Evolutionary conservation across 64 coral and sea anemone genomes (phyloP), one percentile per base, ranked within the genome.

Genomic region (Platygyra sinensis): DNA sequence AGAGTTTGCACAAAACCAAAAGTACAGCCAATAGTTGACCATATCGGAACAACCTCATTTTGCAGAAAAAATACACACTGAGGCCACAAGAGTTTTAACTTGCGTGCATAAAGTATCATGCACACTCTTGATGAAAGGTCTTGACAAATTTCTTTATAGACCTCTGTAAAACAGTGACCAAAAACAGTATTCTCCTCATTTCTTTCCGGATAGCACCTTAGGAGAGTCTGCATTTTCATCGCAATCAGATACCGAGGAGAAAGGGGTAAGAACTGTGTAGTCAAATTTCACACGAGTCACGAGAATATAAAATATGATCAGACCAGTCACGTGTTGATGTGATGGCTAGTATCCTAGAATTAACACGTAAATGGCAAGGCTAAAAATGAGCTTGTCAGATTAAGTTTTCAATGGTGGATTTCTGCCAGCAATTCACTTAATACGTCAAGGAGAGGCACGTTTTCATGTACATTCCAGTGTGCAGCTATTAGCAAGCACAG

Each of bases 281-380:
- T 65, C 5, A 67, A 67, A 20, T 64, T 38, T 82, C 62, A 30
- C 19, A 62, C 28, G 28, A 3, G 18, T 3, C 20, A 0, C 28
- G 80, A 71, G 80, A 84, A 67, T 49, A 42, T 71, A 25, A 19
- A 24, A 16, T 71, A 50, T 71, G 62, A 69, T 84, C 80, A 71
- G 10, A 15, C 1, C 4, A 67, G 9, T 22, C 8, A n/a, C 20
- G 64, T n/a, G 64, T 17, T 32, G 28, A 51, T 61, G 74, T 19
- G 38, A 36, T 76, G 22, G 3, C 5, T 76, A 76, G 24, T 76
- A 50, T 28, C 18, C 24, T 22, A 67, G 22, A 67, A 67, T 25
- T 24, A 67, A 27, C 0, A 67, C 4, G 22, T 24, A 10, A 10
- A 39, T 49, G 69, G 16, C 52, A 54, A 54, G 2, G 52, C 52